Conservation (phyloP, 2,797 vertebrate species). For the Spatula versicolor region DNA sequence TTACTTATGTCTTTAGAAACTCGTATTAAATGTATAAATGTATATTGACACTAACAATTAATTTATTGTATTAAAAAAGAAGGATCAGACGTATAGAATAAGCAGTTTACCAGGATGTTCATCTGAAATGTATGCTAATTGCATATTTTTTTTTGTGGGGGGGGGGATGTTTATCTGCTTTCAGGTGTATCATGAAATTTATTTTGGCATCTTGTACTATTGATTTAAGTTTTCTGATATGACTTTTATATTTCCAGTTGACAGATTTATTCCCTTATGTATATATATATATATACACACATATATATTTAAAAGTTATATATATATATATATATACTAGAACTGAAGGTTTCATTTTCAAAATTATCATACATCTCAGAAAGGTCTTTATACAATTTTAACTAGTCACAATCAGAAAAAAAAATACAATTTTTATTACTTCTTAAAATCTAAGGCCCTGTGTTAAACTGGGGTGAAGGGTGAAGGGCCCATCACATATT, state of each 20-base stretch:
- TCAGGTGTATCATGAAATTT: neutral
- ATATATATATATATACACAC: fast-evolving
- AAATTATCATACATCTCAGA: neutral
- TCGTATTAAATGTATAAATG: neutral
- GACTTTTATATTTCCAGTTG: neutral
- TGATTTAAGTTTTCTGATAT: neutral
- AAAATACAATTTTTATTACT: neutral
- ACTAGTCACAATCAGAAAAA: neutral
- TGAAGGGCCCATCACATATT: neutral
- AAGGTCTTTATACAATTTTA: neutral
- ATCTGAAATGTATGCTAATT: neutral
- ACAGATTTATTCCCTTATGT: neutral
- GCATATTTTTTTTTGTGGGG: neutral
- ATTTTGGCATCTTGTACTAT: neutral
- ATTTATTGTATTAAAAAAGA: neutral
- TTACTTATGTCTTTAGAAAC: neutral
- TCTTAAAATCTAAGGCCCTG: neutral
- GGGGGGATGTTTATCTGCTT: neutral
- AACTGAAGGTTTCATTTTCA: neutral
- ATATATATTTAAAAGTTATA: neutral
- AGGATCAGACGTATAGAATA: neutral
- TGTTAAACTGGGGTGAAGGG: neutral
- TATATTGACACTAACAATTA: neutral
- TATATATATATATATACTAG: neutral
- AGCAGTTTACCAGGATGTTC: neutral